These are phyloP conservation scores for Chrysolina americana DNA, from an alignment of 2,888 invertebrate species.

Conservation along the genomic window DNA sequence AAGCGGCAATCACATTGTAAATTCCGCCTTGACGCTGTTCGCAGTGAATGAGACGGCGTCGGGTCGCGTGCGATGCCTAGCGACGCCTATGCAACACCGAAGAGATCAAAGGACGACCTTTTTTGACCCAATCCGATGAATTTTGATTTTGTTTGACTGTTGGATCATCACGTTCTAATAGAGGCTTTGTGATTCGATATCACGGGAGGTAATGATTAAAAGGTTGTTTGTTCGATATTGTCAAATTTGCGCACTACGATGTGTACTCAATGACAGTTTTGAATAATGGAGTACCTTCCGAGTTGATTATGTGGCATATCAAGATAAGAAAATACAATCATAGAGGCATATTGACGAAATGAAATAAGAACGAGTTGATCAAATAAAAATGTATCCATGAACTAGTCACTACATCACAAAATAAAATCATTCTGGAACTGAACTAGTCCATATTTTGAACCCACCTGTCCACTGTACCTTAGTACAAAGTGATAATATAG, in stretches of 20 bases:
- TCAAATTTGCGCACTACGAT: not conserved
- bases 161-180: conserved; percentile 47
- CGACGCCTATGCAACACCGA: conserved; percentile 54
- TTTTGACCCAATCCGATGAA: conserved; percentile 48
- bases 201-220: conserved; percentile 8
- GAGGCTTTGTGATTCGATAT: conserved; percentile 44
- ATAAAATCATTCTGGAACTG: too few relatives aligned
- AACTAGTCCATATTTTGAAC: too few relatives aligned
- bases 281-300: not conserved
- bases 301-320: too few relatives aligned
- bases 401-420: too few relatives aligned
- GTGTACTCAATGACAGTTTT: not conserved
- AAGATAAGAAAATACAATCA: too few relatives aligned
- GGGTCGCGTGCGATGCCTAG: conserved; percentile 61
- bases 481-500: too few relatives aligned
- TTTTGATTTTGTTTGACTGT: conserved; percentile 55
- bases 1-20: conserved; percentile 69
- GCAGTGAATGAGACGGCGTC: conserved; percentile 64
- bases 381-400: too few relatives aligned
- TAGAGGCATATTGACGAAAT: too few relatives aligned
- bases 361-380: too few relatives aligned
- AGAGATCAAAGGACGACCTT: conserved; percentile 55
- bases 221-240: conserved; percentile 21
- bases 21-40: conserved; percentile 68
- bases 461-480: too few relatives aligned